phyloP scores from a whole-genome alignment of 2,888 invertebrate species.

The Tetranychus truncatus region DNA sequence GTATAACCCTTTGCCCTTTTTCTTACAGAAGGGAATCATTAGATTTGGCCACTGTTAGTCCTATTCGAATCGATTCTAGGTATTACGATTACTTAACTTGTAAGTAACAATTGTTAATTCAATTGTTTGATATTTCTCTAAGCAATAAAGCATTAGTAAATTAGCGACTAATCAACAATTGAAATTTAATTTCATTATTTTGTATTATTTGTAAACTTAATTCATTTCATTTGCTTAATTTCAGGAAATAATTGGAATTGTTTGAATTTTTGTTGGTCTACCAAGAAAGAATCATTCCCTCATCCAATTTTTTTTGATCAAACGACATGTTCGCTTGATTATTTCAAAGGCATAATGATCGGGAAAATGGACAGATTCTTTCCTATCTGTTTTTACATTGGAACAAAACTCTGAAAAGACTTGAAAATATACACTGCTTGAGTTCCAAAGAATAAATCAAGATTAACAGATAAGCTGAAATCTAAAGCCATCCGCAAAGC shows the following conservation, averaged over 20 bases:
- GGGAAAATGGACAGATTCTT: neutral
- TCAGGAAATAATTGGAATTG: neutral
- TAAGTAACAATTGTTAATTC: too few relatives aligned
- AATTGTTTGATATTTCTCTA: too few relatives aligned
- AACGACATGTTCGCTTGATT: neutral
- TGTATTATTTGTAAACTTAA: neutral
- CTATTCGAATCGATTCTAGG: too few relatives aligned
- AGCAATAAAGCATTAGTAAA: too few relatives aligned
- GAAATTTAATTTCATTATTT: neutral
- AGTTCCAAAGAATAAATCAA: too few relatives aligned
- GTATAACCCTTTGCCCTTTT: too few relatives aligned
- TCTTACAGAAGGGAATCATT: too few relatives aligned
- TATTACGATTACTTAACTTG: too few relatives aligned
- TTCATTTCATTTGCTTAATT: neutral
- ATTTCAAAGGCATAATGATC: neutral
- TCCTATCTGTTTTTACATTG: neutral
- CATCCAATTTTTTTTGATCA: neutral
- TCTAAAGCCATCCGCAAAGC: too few relatives aligned
- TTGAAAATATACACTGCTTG: too few relatives aligned
- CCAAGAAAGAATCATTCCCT: neutral
- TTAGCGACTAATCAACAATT: neutral
- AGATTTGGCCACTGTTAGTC: too few relatives aligned
- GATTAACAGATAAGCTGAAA: too few relatives aligned
- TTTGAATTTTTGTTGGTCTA: neutral
- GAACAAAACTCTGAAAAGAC: neutral